Evolutionary conservation across 2,888 invertebrate genomes (phyloP), one percentile per base, ranked within the genome.

Genomic region (Latrodectus elegans): DNA sequence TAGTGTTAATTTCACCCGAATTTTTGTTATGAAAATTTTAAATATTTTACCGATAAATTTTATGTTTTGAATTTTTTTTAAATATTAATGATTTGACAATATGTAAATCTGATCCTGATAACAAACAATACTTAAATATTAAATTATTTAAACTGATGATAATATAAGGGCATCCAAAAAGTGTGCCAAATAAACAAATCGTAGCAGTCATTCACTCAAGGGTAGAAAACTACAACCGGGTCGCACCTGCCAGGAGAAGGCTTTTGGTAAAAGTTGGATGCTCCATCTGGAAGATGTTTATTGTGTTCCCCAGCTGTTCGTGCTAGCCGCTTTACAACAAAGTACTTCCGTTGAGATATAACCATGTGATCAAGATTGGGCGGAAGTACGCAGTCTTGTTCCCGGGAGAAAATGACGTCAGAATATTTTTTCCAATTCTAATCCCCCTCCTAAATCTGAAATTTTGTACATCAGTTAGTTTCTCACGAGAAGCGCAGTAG

Each of bases 351-450:
- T 8, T 49, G 11, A 17, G 10, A 11, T 52, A n/a, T n/a, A n/a
- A n/a, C 53, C 65, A 73, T 65, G 53, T 52, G 52, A n/a, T 15
- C 74, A 15, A 11, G 51, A 73, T 51, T 26, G 53, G 51, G 52
- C 84, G 84, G 84, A 84, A 83, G 83, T 76, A 4, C n/a, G 52
- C 65, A 72, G 65, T 78, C 77, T 71, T 84, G 84, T 78, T 84
- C 52, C 38, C 26, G 8, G 55, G 71, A 22, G 60, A 22, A 12
- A 22, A 17, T 77, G 84, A 78, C 77, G 67, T 84, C 72, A 67
- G 15, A 15, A 53, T 26, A 26, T 79, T 65, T 49, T 53, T 38
- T 70, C 26, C 38, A 38, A 26, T 70, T 26, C 38, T 26, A 38
- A 70, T 12, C 9, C 38, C 70, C 15, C 51, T 11, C 15, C n/a